Evolutionary conservation across 2,888 invertebrate species (phyloP).

Genomic region (Nomada goodeniana): DNA sequence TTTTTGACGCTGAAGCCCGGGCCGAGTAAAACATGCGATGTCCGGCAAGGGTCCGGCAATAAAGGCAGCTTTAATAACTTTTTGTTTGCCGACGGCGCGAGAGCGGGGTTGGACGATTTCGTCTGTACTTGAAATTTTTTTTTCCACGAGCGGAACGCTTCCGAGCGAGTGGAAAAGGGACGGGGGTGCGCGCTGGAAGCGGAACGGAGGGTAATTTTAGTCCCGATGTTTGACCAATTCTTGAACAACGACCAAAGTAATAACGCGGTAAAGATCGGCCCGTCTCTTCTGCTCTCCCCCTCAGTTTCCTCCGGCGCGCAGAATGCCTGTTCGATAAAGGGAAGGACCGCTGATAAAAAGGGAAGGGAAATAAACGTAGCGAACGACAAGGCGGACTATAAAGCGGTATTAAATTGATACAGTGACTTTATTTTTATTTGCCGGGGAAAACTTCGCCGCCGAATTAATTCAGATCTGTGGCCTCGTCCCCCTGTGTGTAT

Average conservation of each 20-base stretch:
- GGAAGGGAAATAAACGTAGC: no score
- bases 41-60: slow-evolving; percentile 47
- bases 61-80: slow-evolving; percentile 65
- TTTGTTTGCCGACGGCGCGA: slow-evolving; percentile 47
- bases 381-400: slow-evolving; percentile 35
- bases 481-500: slow-evolving; percentile 65
- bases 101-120: slow-evolving; percentile 46
- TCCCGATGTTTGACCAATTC: slow-evolving; percentile 72
- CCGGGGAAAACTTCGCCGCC: slow-evolving; percentile 76
- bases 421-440: slow-evolving; percentile 77
- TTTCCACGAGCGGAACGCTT: neutral
- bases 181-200: neutral
- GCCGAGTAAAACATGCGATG: slow-evolving; percentile 35
- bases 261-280: slow-evolving; percentile 58
- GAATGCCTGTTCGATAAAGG: slow-evolving; percentile 10
- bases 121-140: slow-evolving; percentile 50
- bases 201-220: slow-evolving; percentile 59
- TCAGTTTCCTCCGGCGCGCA: neutral
- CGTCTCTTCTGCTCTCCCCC: neutral
- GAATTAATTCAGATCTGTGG: slow-evolving; percentile 79
- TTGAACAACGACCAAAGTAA: slow-evolving; percentile 69
- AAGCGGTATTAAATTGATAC: slow-evolving; percentile 77
- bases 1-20: slow-evolving; percentile 42
- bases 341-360: neutral
- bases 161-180: neutral